phyloP scores from a whole-genome alignment of 2,113 vertebrate species.

The Barbus barbus region DNA sequence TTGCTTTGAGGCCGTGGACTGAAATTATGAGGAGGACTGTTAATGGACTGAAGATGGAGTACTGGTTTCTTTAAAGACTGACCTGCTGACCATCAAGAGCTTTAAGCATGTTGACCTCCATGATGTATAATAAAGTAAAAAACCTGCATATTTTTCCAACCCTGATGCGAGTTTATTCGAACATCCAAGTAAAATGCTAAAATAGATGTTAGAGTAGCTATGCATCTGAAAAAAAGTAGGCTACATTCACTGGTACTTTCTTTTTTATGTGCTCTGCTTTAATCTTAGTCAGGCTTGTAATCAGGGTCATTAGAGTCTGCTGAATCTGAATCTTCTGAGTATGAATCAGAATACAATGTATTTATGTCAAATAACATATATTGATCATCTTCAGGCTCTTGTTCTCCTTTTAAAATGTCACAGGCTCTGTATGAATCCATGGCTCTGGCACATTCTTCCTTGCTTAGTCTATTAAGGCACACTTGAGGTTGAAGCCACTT shows the following conservation, averaged over 20 bases:
- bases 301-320: conserved; percentile 44
- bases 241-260: not conserved
- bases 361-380: conserved; percentile 61
- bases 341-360: conserved; percentile 63
- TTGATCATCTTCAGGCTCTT: not conserved
- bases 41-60: not conserved
- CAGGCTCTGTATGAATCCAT: not conserved
- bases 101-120: not conserved
- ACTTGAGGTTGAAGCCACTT: conserved; percentile 65
- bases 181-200: not conserved
- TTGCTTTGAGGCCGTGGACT: not conserved
- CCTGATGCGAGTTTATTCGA: not conserved
- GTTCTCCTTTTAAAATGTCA: not conserved
- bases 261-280: not conserved
- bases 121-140: not conserved
- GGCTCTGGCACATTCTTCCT: conserved; percentile 20
- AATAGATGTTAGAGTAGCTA: not conserved
- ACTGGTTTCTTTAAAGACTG: no score
- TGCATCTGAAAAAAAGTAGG: not conserved
- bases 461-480: conserved; percentile 62
- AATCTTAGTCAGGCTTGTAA: conserved; percentile 57
- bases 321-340: conserved; percentile 49
- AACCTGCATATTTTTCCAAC: not conserved
- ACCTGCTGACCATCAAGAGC: no score
- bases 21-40: not conserved